A percentile compares a stretch with the other conserved stretches of the same genome.
Evolutionary conservation across 2,113 vertebrate species (phyloP).

Genomic region (Pristiophorus japonicus): DNA sequence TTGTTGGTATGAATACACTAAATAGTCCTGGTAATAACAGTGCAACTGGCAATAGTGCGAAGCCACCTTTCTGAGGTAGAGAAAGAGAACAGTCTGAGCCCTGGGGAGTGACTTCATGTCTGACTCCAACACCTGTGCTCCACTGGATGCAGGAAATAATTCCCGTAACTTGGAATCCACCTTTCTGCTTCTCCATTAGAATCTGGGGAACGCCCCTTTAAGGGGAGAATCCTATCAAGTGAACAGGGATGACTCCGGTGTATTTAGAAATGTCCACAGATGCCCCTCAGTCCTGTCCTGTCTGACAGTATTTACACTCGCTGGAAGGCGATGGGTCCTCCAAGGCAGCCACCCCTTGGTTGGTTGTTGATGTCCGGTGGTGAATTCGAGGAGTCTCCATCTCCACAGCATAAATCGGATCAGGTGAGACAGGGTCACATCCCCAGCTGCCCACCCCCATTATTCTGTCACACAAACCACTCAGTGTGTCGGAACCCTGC

Average conservation of each 20-base stretch:
- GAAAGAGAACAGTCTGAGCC: neutral
- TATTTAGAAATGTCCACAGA: neutral
- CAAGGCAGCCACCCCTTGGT: neutral
- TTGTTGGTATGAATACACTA: neutral
- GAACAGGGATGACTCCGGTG: neutral
- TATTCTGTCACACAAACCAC: constrained; percentile 65
- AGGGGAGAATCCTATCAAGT: neutral
- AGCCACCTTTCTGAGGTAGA: neutral
- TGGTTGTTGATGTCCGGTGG: neutral
- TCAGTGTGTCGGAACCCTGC: constrained; percentile 72
- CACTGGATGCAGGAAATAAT: neutral
- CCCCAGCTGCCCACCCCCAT: neutral
- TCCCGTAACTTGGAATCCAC: neutral
- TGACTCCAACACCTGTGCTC: neutral
- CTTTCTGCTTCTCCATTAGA: neutral
- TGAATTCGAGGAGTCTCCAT: neutral
- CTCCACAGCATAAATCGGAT: neutral
- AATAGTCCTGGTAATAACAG: neutral
- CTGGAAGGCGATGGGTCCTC: neutral
- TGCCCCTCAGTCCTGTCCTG: neutral
- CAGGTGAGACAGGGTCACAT: neutral
- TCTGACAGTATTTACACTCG: neutral
- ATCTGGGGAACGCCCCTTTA: neutral
- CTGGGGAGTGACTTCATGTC: neutral
- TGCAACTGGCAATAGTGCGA: neutral